phyloP scores from a whole-genome alignment of 2,797 vertebrate genomes.

The Setipinna tenuifilis region DNA sequence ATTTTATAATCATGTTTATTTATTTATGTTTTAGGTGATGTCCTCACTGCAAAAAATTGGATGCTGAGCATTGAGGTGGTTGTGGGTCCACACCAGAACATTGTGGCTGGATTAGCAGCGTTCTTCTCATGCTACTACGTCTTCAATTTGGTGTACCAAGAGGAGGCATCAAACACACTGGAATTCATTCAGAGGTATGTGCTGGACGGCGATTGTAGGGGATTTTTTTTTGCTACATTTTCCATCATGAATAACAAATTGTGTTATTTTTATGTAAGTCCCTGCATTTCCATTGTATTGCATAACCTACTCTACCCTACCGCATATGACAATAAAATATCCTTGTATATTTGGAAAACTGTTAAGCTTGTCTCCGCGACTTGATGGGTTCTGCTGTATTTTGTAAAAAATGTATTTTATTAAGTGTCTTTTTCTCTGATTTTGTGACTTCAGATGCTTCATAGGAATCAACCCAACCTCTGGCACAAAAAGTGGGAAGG shows the following conservation, averaged over 20 bases:
- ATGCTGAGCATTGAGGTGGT: constrained; percentile 2
- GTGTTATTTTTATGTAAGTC: background rate
- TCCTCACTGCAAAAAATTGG: background rate
- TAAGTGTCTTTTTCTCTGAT: background rate
- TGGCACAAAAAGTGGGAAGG: background rate
- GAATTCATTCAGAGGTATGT: constrained; percentile 4
- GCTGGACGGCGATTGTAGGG: background rate
- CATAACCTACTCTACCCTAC: too few relatives aligned
- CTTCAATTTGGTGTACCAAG: background rate
- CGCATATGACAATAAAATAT: too few relatives aligned
- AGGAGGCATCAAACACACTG: background rate
- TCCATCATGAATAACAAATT: background rate
- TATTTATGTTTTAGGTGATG: constrained; percentile 11
- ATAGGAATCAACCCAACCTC: background rate
- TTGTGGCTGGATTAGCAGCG: background rate
- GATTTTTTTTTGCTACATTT: background rate
- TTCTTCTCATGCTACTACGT: background rate
- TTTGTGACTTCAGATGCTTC: constrained; percentile 3
- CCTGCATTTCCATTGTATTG: background rate
- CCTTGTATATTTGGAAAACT: too few relatives aligned
- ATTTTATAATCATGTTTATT: background rate
- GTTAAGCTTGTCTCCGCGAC: too few relatives aligned
- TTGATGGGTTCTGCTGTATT: background rate
- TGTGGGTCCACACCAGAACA: constrained; percentile 8
- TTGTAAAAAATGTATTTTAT: background rate